Percentiles rank a stretch among this genome's conserved stretches.
Conservation (phyloP, 2,113 vertebrate genomes). For the Tor tambroides region DNA sequence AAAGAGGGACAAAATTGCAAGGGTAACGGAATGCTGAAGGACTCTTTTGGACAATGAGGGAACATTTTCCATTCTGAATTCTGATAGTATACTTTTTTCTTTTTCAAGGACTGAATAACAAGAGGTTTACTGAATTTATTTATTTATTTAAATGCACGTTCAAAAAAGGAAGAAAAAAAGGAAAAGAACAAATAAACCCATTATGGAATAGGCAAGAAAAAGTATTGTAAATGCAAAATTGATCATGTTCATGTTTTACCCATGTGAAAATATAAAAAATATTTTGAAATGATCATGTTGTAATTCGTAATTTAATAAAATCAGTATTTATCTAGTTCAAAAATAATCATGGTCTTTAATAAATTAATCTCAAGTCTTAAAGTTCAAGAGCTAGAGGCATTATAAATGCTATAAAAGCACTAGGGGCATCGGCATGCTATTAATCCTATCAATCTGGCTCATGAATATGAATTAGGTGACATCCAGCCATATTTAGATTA, state of each 20-base stretch:
- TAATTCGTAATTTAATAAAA: not conserved
- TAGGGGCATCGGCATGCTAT: too few species aligned
- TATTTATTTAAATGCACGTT: not conserved
- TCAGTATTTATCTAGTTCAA: not conserved
- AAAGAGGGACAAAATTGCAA: slow-evolving; percentile 23
- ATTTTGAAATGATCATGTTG: not conserved
- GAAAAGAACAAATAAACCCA: not conserved
- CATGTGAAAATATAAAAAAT: not conserved
- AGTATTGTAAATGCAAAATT: not conserved
- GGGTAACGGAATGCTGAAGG: slow-evolving; percentile 7
- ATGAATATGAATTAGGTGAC: too few species aligned
- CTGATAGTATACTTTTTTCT: not conserved
- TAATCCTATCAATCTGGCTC: too few species aligned
- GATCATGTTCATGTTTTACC: not conserved
- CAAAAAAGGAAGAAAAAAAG: not conserved
- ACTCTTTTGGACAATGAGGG: not conserved
- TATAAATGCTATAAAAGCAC: not conserved
- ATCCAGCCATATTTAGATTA: too few species aligned
- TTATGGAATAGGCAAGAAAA: not conserved
- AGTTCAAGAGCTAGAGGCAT: not conserved
- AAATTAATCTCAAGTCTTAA: not conserved
- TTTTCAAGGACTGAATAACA: not conserved
- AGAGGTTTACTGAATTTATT: not conserved
- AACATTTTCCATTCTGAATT: slow-evolving; percentile 5
- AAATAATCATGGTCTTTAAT: not conserved